A percentile compares a stretch with the other conserved stretches of the same genome.
Evolutionary conservation across 2,113 vertebrate species (phyloP).

Genomic region (Dolichallabes microphthalmus): DNA sequence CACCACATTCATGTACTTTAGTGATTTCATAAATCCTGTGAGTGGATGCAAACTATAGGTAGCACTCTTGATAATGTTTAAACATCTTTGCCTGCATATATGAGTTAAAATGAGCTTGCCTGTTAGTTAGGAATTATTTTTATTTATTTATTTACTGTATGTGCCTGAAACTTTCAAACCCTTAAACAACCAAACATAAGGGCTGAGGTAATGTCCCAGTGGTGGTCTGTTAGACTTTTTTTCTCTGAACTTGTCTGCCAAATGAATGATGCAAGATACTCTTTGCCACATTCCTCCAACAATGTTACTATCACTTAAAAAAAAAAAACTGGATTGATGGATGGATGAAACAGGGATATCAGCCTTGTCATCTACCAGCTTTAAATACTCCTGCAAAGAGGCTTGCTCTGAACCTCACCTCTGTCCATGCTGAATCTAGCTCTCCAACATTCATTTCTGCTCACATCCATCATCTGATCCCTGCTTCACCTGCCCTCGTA

Average conservation of each 20-base stretch:
- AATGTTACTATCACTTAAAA: neutral
- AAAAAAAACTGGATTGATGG: conserved; percentile 28
- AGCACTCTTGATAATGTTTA: neutral
- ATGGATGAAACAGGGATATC: conserved; percentile 45
- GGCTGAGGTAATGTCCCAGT: neutral
- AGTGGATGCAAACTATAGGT: neutral
- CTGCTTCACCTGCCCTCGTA: conserved; percentile 39
- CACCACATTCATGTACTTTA: neutral
- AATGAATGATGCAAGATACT: neutral
- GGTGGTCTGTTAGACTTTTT: neutral
- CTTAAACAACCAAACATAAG: neutral
- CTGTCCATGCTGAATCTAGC: conserved; percentile 31
- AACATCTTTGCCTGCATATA: neutral
- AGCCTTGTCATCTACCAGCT: conserved; percentile 49
- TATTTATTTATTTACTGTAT: neutral
- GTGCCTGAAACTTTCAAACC: neutral
- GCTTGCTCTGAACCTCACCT: conserved; percentile 48
- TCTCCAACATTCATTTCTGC: conserved; percentile 36
- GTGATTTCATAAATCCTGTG: neutral
- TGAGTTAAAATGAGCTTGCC: neutral
- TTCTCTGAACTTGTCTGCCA: neutral
- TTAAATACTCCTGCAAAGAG: conserved; percentile 45
- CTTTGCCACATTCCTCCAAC: neutral
- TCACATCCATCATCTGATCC: conserved; percentile 54
- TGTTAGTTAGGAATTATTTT: neutral